Conservation (phyloP, 2,113 vertebrate genomes). For the Urocitellus parryii region DNA sequence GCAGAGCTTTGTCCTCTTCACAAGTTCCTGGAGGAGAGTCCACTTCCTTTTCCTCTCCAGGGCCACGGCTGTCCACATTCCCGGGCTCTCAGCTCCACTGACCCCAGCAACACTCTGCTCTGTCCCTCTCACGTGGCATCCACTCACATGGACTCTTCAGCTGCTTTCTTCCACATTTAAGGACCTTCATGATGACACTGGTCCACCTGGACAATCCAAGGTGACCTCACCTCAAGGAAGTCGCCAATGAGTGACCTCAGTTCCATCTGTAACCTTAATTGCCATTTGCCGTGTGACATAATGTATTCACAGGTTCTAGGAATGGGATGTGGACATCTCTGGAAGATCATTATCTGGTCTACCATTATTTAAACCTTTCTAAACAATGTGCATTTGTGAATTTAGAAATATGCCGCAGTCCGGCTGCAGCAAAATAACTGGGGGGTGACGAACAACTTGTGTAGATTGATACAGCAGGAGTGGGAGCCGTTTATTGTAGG, state of each 20-base stretch:
- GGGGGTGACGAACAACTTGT: too few species aligned
- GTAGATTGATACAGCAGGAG: too few species aligned
- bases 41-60: background rate
- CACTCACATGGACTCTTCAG: background rate
- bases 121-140: rapidly evolving
- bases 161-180: background rate
- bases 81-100: background rate
- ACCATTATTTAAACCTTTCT: background rate
- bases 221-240: background rate
- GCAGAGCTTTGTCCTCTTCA: background rate
- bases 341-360: background rate
- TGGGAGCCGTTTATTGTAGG: too few species aligned
- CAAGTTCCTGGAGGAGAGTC: rapidly evolving
- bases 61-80: background rate
- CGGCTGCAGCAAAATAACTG: too few species aligned
- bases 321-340: background rate
- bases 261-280: background rate
- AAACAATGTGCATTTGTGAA: background rate
- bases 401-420: background rate
- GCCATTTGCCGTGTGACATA: background rate
- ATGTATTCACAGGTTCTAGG: background rate
- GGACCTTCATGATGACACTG: background rate
- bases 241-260: background rate
- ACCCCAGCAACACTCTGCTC: background rate
- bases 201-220: background rate